Base-by-base conservation (phyloP, 2,113 vertebrate species). In the Fukomys damarensis region DNA sequence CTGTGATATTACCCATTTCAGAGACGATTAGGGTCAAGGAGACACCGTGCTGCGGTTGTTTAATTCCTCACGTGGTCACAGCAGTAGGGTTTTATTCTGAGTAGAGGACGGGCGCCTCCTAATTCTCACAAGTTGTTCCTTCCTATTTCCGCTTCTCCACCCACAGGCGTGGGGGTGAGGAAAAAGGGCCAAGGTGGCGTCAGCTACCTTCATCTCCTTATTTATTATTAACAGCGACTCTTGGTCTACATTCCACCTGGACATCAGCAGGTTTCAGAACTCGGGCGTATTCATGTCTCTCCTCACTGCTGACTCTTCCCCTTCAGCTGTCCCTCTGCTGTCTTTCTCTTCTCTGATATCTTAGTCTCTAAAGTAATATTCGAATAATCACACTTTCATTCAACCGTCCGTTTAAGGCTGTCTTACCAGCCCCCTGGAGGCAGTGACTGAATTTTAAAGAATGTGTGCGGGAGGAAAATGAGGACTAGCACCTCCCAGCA, bases 171-270 rank as follows among this genome's bases (percentile, higher is more conserved):
- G 28, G 49, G 4, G 52, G 5, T 2, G 2, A 56, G 19, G 46
- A 13, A 28, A 59, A 0, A 0, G 54, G 35, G 58, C 14, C 26
- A 77, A 19, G 54, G 59, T 22, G 24, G 28, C 5, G 5, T 0
- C 13, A 3, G 41, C 92, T 61, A 38, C 80, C 94, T 93, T 86
- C 89, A 59, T 79, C 54, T 84, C 89, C 95, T 95, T 72, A 90
- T 65, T 46, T 81, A 49, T 80, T 83, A 93, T 77, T 79, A 88
- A 89, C 30, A 41, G 61, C 59, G 61, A 43, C 74, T 91, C 49
- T n/a, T 9, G 88, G 54, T 91, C 91, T 66, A 6, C 56, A 49
- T 65, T 77, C 58, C 24, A 32, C 83, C 70, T 35, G 41, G 83
- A 93, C 91, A 68, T 83, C 41, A 41, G 89, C 85, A 61, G 65